Evolutionary conservation across 2,888 invertebrate species (phyloP), one percentile per base, ranked within the genome.

Genomic region (Monopis laevigella): DNA sequence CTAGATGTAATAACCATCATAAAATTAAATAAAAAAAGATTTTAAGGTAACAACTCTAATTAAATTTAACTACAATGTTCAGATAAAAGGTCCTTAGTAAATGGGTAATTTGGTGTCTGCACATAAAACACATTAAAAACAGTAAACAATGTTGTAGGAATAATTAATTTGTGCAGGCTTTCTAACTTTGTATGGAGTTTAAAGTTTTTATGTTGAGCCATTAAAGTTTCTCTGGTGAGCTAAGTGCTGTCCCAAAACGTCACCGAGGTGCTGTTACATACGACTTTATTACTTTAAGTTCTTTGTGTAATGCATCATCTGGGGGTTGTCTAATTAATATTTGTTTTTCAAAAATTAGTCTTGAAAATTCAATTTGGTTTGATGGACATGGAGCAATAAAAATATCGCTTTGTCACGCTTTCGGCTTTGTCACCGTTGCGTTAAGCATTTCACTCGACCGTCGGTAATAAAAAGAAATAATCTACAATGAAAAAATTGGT

Each of bases 371-470:
- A n/a, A n/a, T n/a, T n/a, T n/a, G n/a, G n/a, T n/a, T n/a, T n/a
- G n/a, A n/a, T n/a, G n/a, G n/a, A n/a, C n/a, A n/a, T n/a, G n/a
- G n/a, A n/a, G 63, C 57, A 64, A 68, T 65, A 68, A 69, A 69
- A 70, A 65, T 63, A 65, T 62, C 59, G 64, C 62, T 57, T 55
- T 59, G 66, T 71, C 67, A 71, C 63, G 64, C 56, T 66, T 64
- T 65, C 58, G 59, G 14, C 41, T 26, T 26, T 41, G 32, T 16
- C 41, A 41, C 5, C 16, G 19, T 57, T 55, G 54, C 21, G 36
- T 19, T 12, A 16, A 36, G 21, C 36, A 21, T 36, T 36, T 36
- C 36, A 36, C 36, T 21, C 21, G 21, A 21, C 36, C 21, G n/a
- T 12, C 21, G 21, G 21, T 36, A 21, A 36, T 21, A 21, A 36